Base-by-base conservation (phyloP, 2,888 invertebrate species). In the Ormyrus rosae region DNA sequence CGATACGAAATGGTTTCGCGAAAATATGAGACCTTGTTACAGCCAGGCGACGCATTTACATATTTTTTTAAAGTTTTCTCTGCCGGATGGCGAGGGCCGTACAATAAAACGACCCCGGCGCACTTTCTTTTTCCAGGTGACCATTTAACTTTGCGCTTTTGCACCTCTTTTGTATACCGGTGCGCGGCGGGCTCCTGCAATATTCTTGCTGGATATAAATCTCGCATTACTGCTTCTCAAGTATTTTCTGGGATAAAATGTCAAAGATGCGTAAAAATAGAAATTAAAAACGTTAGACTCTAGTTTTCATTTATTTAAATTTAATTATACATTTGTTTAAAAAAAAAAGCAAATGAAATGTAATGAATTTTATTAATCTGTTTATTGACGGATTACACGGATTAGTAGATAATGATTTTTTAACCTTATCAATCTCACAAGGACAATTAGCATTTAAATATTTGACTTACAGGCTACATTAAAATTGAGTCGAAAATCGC, bases 21-120 rank as follows among this genome's bases (percentile, higher is more conserved):
- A 60, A 64, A 74, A 74, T 45, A 58, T 64, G 61, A 64, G 74
- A 79, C 48, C 34, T 69, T 53, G 73, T 74, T 58, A 69, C 51
- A 69, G 45, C 46, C 69, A 69, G 69, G 11, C 10, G 19, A 3
- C 5, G 48, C 6, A 45, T 45, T 46, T 55, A 53, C 34, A 34
- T 67, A 10, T 50, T 58, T 69, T 78, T 64, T 76, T 48, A 69
- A 58, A 72, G 45, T 53, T 34, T 67, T 19, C 46, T 48, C 46
- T 48, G 55, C 53, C 34, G 60, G 65, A 58, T 51, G 45, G 45
- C 60, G 68, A 79, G 71, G 55, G 34, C 3, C 34, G 51, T 45
- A 48, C 11, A 50, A 63, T 53, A 75, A 75, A 74, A 51, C n/a
- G 53, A 58, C 10, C 46, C 10, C 58, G 5, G n/a, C 56, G 61